Percentiles rank a stretch among this genome's conserved stretches.
phyloP scores from a whole-genome alignment of 2,113 vertebrate species.

The Lophura nycthemera region DNA sequence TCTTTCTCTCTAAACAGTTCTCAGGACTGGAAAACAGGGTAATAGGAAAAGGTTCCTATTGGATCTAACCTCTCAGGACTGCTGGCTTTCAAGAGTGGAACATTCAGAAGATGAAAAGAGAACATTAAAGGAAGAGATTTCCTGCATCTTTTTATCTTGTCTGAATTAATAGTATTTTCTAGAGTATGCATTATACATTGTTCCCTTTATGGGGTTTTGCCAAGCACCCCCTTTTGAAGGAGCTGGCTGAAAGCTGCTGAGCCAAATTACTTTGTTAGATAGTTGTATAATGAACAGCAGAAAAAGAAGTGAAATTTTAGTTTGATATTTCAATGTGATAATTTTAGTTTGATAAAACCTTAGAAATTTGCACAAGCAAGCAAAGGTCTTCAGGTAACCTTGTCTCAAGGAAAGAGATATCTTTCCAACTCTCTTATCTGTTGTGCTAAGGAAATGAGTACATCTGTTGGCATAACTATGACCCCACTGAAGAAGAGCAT shows the following conservation, averaged over 20 bases:
- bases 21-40: neutral
- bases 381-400: neutral
- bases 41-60: neutral
- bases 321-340: neutral
- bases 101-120: neutral
- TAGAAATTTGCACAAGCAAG: neutral
- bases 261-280: neutral
- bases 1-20: neutral
- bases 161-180: neutral
- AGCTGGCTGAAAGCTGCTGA: neutral
- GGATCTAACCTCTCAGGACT: neutral
- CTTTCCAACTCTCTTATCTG: neutral
- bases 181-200: fast-evolving
- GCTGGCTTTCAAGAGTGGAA: neutral
- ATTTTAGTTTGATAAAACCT: neutral
- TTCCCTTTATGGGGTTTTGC: neutral
- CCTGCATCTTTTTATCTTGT: neutral
- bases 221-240: neutral
- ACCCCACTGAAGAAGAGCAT: neutral
- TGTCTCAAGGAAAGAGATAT: neutral
- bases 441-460: neutral
- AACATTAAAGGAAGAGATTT: neutral
- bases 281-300: neutral
- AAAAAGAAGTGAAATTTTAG: neutral
- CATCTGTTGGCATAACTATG: neutral